A percentile compares a stretch with the other conserved stretches of the same genome.
Conservation (phyloP, 1,140 invertebrate species). For the Plectrocnemia conspersa region DNA sequence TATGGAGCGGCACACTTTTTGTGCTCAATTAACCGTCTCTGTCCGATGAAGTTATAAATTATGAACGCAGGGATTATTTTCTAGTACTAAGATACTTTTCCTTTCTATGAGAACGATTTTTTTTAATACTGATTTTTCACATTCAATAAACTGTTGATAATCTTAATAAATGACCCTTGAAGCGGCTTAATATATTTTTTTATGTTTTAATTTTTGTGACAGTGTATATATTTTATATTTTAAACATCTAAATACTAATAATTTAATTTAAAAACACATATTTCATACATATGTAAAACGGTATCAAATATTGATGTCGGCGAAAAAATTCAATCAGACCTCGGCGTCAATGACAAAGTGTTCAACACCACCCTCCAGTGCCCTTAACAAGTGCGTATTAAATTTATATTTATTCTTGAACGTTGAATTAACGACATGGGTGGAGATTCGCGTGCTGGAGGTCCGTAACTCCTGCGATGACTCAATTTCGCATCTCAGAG, state of each 20-base stretch:
- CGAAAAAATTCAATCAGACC: slow-evolving; percentile 3
- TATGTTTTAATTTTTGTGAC: background rate
- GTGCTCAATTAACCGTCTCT: slow-evolving; percentile 31
- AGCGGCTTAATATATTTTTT: too few species aligned
- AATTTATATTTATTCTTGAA: slow-evolving; percentile 24
- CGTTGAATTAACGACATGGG: slow-evolving; percentile 17
- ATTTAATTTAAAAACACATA: slow-evolving; percentile 5
- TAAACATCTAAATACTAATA: too few species aligned
- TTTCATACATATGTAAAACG: background rate
- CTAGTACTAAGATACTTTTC: too few species aligned
- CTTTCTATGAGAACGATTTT: too few species aligned
- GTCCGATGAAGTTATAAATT: slow-evolving; percentile 28
- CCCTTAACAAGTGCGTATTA: slow-evolving; percentile 13
- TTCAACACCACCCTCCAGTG: background rate
- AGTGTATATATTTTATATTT: too few species aligned
- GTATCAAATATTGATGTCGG: background rate
- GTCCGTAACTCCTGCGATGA: slow-evolving; percentile 23
- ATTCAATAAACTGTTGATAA: too few species aligned
- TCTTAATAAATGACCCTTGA: too few species aligned
- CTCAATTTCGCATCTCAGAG: slow-evolving; percentile 25
- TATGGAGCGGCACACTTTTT: slow-evolving; percentile 27
- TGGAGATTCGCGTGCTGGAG: slow-evolving; percentile 20
- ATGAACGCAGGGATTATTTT: slow-evolving; percentile 1
- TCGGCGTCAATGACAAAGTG: slow-evolving; percentile 13
- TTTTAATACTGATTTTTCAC: too few species aligned